Percentiles rank a stretch among this genome's conserved stretches.
phyloP scores from a whole-genome alignment of 2,797 vertebrate species.

The Pelodytes ibericus region DNA sequence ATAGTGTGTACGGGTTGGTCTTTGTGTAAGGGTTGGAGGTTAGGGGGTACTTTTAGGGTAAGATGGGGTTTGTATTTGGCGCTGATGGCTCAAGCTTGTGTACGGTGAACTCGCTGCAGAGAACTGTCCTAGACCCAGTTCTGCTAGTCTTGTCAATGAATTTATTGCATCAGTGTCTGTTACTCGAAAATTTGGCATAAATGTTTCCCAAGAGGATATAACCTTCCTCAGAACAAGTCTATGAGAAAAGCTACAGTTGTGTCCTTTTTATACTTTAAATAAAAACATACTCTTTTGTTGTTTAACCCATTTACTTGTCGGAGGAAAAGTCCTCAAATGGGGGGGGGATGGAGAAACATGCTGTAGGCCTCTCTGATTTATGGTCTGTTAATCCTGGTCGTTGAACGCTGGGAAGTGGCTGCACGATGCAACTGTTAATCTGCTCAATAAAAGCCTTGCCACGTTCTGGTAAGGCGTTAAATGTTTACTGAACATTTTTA shows the following conservation, averaged over 20 bases:
- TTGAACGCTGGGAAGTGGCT: background rate
- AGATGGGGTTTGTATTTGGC: too few relatives aligned
- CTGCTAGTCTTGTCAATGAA: too few relatives aligned
- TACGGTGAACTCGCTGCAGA: too few relatives aligned
- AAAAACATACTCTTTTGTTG: background rate
- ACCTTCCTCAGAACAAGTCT: background rate
- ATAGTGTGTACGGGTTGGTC: too few relatives aligned
- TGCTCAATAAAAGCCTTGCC: too few relatives aligned
- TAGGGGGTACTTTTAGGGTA: too few relatives aligned
- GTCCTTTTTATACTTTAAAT: background rate
- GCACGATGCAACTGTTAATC: background rate
- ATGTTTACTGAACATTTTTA: slow-evolving; percentile 8
- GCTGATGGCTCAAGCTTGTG: too few relatives aligned
- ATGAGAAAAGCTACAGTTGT: slow-evolving; percentile 9
- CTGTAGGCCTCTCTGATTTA: background rate
- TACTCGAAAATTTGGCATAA: slow-evolving; percentile 35
- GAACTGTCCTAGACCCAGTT: too few relatives aligned
- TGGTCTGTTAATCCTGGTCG: background rate
- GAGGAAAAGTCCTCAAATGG: background rate
- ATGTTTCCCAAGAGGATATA: slow-evolving; percentile 1
- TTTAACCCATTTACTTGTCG: slow-evolving; percentile 19
- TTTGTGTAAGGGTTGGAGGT: too few relatives aligned
- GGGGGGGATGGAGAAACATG: background rate
- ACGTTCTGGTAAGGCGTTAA: background rate
- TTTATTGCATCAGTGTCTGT: slow-evolving; percentile 13